phyloP scores from a whole-genome alignment of 2,113 vertebrate genomes.

The Chiloscyllium plagiosum region DNA sequence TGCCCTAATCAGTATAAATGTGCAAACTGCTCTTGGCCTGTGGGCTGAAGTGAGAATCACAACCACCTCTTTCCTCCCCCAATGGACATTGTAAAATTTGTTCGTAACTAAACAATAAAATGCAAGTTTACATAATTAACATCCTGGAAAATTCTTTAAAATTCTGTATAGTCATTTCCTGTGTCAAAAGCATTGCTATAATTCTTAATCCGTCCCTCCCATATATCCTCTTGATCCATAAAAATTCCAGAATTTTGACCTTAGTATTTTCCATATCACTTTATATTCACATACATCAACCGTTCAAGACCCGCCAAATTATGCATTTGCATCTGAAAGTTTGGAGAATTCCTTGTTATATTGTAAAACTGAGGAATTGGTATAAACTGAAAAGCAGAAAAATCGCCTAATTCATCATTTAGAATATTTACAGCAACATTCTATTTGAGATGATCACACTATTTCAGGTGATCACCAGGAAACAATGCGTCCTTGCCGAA shows the following conservation, averaged over 20 bases:
- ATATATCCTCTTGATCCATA: background rate
- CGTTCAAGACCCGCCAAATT: background rate
- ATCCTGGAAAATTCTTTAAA: background rate
- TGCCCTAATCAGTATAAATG: background rate
- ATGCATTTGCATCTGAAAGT: background rate
- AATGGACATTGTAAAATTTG: background rate
- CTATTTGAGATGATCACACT: background rate
- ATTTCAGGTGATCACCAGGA: background rate
- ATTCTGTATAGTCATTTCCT: background rate
- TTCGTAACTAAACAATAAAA: background rate
- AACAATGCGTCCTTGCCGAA: background rate
- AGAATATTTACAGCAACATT: background rate
- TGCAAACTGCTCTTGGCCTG: background rate
- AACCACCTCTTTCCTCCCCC: background rate
- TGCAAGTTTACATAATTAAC: background rate
- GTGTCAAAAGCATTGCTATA: background rate
- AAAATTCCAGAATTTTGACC: background rate
- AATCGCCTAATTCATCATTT: background rate
- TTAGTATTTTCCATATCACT: background rate
- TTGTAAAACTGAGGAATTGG: background rate
- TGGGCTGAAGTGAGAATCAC: background rate
- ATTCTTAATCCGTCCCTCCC: background rate
- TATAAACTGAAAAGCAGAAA: background rate
- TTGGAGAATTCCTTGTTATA: background rate
- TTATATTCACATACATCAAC: background rate